Evolutionary conservation across 2,888 invertebrate genomes (phyloP).

Genomic region (Drosophila buzzatii): DNA sequence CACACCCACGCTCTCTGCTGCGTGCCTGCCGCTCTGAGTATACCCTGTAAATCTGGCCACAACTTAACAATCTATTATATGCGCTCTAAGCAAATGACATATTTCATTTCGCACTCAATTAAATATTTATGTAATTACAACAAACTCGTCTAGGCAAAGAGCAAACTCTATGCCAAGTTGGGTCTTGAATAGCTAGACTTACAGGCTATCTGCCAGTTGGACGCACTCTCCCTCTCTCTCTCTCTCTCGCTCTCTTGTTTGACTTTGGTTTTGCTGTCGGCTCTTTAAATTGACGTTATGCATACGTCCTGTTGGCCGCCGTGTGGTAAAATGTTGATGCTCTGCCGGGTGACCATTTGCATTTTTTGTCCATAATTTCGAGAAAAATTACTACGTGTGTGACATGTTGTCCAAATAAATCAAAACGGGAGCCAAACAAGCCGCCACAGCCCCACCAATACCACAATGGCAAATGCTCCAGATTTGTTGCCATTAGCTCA

Average conservation of each 20-base stretch:
- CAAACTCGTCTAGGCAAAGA: not conserved
- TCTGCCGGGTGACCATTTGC: constrained; percentile 53
- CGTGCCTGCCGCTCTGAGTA: not conserved
- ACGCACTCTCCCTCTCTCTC: not conserved
- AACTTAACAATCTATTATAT: not conserved
- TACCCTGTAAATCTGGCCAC: constrained; percentile 9
- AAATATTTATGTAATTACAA: constrained; percentile 4
- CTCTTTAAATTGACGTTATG: constrained; percentile 66
- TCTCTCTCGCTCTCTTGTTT: constrained; percentile 1
- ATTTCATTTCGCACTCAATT: not conserved
- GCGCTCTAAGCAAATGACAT: not conserved
- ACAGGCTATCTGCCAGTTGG: not conserved
- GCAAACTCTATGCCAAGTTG: not conserved
- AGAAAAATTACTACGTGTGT: constrained; percentile 64
- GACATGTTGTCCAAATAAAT: constrained; percentile 76
- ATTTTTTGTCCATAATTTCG: constrained; percentile 62
- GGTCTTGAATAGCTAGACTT: not conserved
- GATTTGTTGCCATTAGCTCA: constrained; percentile 66
- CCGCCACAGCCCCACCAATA: not conserved
- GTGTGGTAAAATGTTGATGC: constrained; percentile 50
- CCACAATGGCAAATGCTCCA: constrained; percentile 24
- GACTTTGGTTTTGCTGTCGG: constrained; percentile 39
- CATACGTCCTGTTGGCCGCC: constrained; percentile 42
- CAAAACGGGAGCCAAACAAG: constrained; percentile 19
- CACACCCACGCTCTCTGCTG: not conserved